Evolutionary conservation across 2,888 invertebrate species (phyloP).

Genomic region (Tuberolachnus salignus): DNA sequence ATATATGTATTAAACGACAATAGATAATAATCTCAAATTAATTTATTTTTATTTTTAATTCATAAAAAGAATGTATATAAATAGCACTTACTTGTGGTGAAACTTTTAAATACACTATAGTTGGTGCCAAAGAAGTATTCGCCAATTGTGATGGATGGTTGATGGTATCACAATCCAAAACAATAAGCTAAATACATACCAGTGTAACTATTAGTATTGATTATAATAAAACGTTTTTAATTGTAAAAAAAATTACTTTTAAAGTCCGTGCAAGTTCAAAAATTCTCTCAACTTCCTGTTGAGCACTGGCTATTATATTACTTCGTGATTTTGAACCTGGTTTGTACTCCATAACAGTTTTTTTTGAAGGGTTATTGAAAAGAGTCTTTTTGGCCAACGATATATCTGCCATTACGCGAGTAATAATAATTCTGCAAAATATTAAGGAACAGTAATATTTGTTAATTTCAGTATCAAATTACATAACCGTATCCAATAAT

Average conservation of each 20-base stretch:
- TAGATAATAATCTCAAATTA: no score
- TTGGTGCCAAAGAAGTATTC: slow-evolving; percentile 98
- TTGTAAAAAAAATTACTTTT: slow-evolving; percentile 64
- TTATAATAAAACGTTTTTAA: no score
- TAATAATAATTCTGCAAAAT: slow-evolving; percentile 89
- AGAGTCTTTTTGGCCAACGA: slow-evolving; percentile 96
- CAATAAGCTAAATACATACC: slow-evolving; percentile 76
- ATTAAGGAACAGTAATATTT: not conserved
- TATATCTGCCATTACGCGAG: slow-evolving; percentile 98
- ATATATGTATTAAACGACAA: no score
- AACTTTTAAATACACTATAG: slow-evolving; percentile 98
- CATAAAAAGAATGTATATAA: not conserved
- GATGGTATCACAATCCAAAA: slow-evolving; percentile 99
- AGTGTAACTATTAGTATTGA: no score
- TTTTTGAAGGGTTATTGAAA: slow-evolving; percentile 95
- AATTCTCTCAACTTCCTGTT: slow-evolving; percentile 98
- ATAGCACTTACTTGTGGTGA: slow-evolving; percentile 82
- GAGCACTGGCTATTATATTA: slow-evolving; percentile 85
- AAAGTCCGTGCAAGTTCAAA: slow-evolving; percentile 97
- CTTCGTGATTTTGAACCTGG: slow-evolving; percentile 76
- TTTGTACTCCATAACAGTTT: slow-evolving; percentile 92
- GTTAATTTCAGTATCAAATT: no score
- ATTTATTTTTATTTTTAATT: not conserved
- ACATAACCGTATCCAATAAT: no score
- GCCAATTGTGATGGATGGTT: slow-evolving; percentile 99